These are phyloP conservation scores for Muscidifurax raptorellus DNA, from an alignment of 1,140 invertebrate species.

Conservation along the genomic window DNA sequence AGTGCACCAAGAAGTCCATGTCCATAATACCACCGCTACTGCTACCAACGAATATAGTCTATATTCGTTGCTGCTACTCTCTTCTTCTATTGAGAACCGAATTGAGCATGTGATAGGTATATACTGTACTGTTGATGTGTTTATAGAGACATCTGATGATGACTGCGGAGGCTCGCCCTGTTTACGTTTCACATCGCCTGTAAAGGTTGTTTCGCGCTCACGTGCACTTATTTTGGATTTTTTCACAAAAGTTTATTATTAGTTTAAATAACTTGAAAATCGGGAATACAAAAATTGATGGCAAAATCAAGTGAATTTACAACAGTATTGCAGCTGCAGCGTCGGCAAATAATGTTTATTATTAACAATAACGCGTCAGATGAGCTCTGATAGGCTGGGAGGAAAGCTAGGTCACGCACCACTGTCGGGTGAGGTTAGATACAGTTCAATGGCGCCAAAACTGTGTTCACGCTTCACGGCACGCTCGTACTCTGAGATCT, in stretches of 20 bases:
- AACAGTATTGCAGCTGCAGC: background rate
- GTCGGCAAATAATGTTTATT: background rate
- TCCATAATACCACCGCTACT: background rate
- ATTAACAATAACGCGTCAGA: background rate
- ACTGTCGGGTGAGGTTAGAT: background rate
- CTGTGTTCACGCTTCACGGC: background rate
- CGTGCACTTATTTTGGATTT: background rate
- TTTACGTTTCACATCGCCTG: background rate
- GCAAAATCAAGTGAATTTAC: background rate
- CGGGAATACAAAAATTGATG: background rate
- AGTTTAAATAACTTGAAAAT: background rate
- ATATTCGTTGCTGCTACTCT: too few relatives aligned
- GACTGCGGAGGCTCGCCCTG: too few relatives aligned
- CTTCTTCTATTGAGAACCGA: background rate
- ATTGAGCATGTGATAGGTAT: background rate
- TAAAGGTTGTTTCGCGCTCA: background rate
- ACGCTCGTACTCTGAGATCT: background rate
- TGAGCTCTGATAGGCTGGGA: background rate
- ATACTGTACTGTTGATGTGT: background rate
- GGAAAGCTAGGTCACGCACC: background rate
- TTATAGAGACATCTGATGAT: background rate
- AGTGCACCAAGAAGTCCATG: slow-evolving; percentile 45
- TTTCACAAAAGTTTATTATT: background rate
- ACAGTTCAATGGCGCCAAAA: background rate
- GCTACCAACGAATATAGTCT: too few relatives aligned